phyloP scores from a whole-genome alignment of 2,888 invertebrate species.

The Ethmia dodecea region DNA sequence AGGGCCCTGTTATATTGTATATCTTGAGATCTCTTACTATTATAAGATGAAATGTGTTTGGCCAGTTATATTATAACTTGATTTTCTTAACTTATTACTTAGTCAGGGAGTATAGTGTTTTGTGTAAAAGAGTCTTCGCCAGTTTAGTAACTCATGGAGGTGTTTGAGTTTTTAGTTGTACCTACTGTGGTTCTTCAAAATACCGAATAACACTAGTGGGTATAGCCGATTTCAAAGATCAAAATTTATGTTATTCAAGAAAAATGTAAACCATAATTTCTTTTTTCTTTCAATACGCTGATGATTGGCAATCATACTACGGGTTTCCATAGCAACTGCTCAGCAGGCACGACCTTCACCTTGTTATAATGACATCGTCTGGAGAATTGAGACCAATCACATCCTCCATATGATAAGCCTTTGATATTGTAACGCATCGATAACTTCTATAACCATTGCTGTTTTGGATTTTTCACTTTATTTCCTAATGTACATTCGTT shows the following conservation, averaged over 20 bases:
- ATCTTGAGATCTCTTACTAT: slow-evolving; percentile 1
- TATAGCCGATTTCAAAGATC: neutral
- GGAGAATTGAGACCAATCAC: too few relatives aligned
- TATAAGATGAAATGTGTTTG: too few relatives aligned
- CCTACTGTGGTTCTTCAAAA: neutral
- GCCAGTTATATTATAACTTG: too few relatives aligned
- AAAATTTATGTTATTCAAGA: neutral
- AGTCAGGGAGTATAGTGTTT: too few relatives aligned
- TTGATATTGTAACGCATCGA: slow-evolving; percentile 17
- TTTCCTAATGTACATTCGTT: too few relatives aligned
- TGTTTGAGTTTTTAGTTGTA: neutral
- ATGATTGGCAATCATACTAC: slow-evolving; percentile 38
- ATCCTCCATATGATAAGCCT: slow-evolving; percentile 30
- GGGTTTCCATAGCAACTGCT: slow-evolving; percentile 41
- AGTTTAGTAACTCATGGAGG: too few relatives aligned
- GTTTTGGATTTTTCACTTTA: too few relatives aligned
- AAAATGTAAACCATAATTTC: slow-evolving; percentile 1
- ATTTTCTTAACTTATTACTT: too few relatives aligned
- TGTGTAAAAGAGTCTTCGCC: too few relatives aligned
- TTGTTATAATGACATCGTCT: slow-evolving; percentile 46
- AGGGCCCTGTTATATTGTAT: slow-evolving; percentile 22
- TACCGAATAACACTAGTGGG: neutral
- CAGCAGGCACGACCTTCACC: slow-evolving; percentile 49
- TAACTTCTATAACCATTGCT: slow-evolving; percentile 21
- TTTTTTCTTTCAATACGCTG: slow-evolving; percentile 27